Conservation (phyloP, 1,140 invertebrate species). For the Chelonus insularis region DNA sequence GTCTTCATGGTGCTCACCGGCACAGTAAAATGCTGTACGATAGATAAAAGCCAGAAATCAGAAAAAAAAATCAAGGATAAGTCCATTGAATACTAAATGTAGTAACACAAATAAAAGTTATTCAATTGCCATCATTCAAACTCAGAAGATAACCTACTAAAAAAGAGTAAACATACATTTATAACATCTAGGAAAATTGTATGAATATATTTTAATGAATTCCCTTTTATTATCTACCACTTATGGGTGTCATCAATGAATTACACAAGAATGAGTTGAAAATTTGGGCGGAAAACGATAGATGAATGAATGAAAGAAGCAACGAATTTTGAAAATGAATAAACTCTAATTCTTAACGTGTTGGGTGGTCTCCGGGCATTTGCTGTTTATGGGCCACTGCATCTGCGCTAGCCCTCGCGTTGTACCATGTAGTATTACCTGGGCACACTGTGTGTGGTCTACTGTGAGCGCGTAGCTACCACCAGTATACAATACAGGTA, state of each 20-base stretch:
- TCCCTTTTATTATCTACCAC: no score
- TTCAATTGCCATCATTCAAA: no score
- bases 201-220: no score
- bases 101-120: no score
- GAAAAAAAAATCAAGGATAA: slow-evolving; percentile 5
- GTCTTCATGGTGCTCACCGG: slow-evolving; percentile 12
- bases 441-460: slow-evolving; percentile 49
- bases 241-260: no score
- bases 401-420: slow-evolving; percentile 35
- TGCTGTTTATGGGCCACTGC: slow-evolving; percentile 58
- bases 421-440: slow-evolving; percentile 47
- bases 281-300: background rate
- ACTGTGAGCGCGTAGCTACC: slow-evolving; percentile 18
- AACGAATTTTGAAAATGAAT: slow-evolving; percentile 33
- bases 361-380: slow-evolving; percentile 54
- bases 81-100: no score
- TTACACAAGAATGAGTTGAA: no score
- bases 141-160: no score
- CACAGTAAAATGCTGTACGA: background rate
- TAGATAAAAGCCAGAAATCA: slow-evolving; percentile 9
- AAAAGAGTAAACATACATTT: no score
- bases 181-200: no score
- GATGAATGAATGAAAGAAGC: background rate
- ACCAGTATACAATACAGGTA: slow-evolving; percentile 15
- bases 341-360: slow-evolving; percentile 37